A percentile compares a stretch with the other conserved stretches of the same genome.
Evolutionary conservation across 2,888 invertebrate genomes (phyloP).

Genomic region (Cataglyphis livida): DNA sequence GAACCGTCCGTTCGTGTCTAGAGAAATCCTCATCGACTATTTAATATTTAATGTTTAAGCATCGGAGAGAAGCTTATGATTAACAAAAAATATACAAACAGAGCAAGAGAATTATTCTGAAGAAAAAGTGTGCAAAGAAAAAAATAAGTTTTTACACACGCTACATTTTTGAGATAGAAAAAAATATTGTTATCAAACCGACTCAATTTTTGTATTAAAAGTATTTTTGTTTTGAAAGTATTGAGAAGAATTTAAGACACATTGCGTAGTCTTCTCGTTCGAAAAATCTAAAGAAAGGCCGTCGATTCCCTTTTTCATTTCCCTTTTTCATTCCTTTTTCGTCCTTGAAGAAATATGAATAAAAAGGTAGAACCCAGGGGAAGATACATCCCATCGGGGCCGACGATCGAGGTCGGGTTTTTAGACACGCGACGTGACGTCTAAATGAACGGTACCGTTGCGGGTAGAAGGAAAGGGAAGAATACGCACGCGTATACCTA

Average conservation of each 20-base stretch:
- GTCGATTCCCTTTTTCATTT: not conserved
- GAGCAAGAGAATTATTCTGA: constrained; percentile 1
- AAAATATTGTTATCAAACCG: not conserved
- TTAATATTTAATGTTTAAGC: not conserved
- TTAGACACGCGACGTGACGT: constrained; percentile 70
- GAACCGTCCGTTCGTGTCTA: not conserved
- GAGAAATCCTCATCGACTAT: not conserved
- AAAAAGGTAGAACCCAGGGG: constrained; percentile 34
- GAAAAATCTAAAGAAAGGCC: not conserved
- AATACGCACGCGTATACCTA: not conserved
- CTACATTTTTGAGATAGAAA: not conserved
- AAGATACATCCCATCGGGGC: constrained; percentile 74
- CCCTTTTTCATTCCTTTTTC: not conserved
- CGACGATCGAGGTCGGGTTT: constrained; percentile 79
- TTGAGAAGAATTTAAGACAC: not conserved
- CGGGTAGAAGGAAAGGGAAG: constrained; percentile 29
- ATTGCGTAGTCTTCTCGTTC: not conserved
- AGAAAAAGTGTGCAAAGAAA: not conserved
- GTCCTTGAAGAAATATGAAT: constrained; percentile 27
- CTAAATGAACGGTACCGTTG: constrained; percentile 74
- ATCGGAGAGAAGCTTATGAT: not conserved
- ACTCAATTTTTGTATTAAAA: not conserved
- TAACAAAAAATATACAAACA: not conserved
- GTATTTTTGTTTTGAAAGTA: not conserved
- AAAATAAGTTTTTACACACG: not conserved